Evolutionary conservation across 1,140 invertebrate genomes (phyloP).

Genomic region (Portunus trituberculatus): DNA sequence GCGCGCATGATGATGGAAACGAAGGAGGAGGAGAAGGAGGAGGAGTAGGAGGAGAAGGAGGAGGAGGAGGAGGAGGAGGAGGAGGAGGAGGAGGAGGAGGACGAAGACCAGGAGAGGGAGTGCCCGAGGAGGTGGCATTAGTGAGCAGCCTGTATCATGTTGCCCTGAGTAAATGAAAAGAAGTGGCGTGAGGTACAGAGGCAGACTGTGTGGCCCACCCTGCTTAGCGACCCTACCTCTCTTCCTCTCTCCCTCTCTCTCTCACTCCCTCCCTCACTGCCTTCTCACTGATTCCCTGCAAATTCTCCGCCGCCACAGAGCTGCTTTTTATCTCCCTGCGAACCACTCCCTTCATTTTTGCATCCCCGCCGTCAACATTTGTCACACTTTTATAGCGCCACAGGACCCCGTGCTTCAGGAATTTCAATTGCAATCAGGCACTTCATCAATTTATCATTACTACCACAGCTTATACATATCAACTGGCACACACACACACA

Average conservation of each 20-base stretch:
- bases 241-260: too few relatives aligned
- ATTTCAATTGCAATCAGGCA: too few relatives aligned
- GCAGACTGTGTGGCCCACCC: not conserved
- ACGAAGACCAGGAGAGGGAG: not conserved
- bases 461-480: not conserved
- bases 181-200: slow-evolving; percentile 28
- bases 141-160: slow-evolving; percentile 38
- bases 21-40: not conserved
- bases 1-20: not conserved
- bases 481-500: not conserved
- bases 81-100: not conserved
- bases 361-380: too few relatives aligned
- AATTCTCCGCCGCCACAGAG: too few relatives aligned
- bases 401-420: too few relatives aligned
- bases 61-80: not conserved
- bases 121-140: slow-evolving; percentile 36
- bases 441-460: too few relatives aligned
- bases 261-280: not conserved
- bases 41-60: not conserved
- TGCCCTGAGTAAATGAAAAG: slow-evolving; percentile 48
- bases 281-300: not conserved
- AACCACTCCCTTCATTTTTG: too few relatives aligned
- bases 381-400: too few relatives aligned
- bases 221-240: not conserved
- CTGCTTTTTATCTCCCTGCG: too few relatives aligned